Evolutionary conservation across 2,797 vertebrate genomes (phyloP).

Genomic region (Pseudocheirus occidentalis): DNA sequence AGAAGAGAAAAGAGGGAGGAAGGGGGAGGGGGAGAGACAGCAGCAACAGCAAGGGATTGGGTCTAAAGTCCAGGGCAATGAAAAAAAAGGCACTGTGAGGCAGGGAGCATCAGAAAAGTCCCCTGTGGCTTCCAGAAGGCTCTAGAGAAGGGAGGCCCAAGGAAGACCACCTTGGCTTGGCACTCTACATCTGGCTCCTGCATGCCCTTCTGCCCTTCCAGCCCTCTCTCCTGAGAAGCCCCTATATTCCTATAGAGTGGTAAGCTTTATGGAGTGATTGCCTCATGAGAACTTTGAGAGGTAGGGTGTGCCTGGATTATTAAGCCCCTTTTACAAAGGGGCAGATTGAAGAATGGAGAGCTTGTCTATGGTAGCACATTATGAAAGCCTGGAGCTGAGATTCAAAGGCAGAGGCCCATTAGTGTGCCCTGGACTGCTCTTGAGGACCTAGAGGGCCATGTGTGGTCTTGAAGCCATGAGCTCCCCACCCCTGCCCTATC

Average conservation of each 20-base stretch:
- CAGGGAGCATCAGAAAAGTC: not conserved
- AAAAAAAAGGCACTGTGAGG: not conserved
- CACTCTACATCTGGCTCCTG: too few species aligned
- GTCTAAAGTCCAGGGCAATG: not conserved
- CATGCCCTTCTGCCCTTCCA: not conserved
- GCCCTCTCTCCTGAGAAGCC: not conserved
- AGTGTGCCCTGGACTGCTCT: fast-evolving
- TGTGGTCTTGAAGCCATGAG: too few species aligned
- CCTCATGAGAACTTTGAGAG: not conserved
- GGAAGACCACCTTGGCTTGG: not conserved
- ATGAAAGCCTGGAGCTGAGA: not conserved
- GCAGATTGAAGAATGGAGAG: not conserved
- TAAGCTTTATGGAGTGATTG: not conserved
- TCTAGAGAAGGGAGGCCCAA: not conserved
- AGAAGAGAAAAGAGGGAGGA: not conserved
- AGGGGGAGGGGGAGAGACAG: not conserved
- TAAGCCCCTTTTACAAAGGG: not conserved
- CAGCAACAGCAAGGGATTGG: not conserved
- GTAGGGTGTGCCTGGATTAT: not conserved
- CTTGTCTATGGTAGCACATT: not conserved
- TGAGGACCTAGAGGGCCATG: too few species aligned
- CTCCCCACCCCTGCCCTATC: not conserved
- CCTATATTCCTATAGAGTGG: not conserved
- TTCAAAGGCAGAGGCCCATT: not conserved
- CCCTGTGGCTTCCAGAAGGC: not conserved